Conservation (phyloP, 2,888 invertebrate genomes). For the Beris chalybata region DNA sequence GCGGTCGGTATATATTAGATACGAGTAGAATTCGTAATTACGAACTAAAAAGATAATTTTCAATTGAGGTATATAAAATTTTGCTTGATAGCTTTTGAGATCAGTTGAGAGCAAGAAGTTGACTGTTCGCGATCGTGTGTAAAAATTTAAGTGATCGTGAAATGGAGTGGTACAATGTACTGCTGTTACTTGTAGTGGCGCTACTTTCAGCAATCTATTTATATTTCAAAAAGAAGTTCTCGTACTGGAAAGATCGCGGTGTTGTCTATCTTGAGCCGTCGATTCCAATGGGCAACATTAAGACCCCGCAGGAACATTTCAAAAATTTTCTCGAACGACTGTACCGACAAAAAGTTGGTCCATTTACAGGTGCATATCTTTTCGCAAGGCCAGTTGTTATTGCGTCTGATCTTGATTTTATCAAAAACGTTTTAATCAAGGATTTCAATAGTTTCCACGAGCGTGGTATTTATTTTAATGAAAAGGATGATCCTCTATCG, state of each 20-base stretch:
- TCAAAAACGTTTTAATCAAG: constrained; percentile 49
- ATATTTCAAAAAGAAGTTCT: background rate
- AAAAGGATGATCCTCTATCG: constrained; percentile 52
- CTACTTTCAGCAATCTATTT: constrained; percentile 12
- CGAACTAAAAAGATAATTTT: too few relatives aligned
- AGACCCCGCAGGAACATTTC: constrained; percentile 18
- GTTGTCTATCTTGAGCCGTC: constrained; percentile 39
- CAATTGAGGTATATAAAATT: too few relatives aligned
- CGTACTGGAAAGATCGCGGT: constrained; percentile 27
- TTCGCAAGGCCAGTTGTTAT: constrained; percentile 35
- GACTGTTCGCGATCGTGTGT: too few relatives aligned
- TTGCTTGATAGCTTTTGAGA: too few relatives aligned
- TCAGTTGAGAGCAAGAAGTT: too few relatives aligned
- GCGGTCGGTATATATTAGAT: too few relatives aligned
- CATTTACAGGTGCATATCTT: constrained; percentile 37
- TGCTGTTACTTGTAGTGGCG: background rate
- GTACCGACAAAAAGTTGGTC: constrained; percentile 43
- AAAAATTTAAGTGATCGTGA: too few relatives aligned
- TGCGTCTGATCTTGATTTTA: constrained; percentile 43
- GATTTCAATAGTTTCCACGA: constrained; percentile 53
- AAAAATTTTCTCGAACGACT: constrained; percentile 45
- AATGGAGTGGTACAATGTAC: too few relatives aligned
- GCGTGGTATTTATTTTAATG: constrained; percentile 51
- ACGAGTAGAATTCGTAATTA: too few relatives aligned
- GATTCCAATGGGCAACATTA: constrained; percentile 44